Percentiles rank a stretch among this genome's conserved stretches.
Evolutionary conservation across 2,797 vertebrate species (phyloP).

Genomic region (Leuciscus waleckii): DNA sequence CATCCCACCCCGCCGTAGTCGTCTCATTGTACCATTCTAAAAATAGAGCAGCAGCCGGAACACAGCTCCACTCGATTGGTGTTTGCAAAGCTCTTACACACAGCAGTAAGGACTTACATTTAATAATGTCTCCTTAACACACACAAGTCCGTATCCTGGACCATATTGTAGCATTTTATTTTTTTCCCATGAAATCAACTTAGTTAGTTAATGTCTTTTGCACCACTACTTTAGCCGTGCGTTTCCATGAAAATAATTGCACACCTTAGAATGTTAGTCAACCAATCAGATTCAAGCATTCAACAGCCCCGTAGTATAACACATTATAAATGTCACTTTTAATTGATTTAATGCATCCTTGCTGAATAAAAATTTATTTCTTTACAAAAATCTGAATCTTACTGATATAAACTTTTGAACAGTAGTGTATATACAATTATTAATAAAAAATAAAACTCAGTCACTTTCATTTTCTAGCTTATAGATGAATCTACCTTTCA

Average conservation of each 20-base stretch:
- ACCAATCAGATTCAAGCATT: neutral
- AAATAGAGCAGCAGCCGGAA: slow-evolving; percentile 61
- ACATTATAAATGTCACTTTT: too few relatives aligned
- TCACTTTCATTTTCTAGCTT: neutral
- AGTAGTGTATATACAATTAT: neutral
- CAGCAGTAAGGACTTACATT: slow-evolving; percentile 24
- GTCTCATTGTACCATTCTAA: slow-evolving; percentile 55
- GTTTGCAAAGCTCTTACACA: slow-evolving; percentile 43
- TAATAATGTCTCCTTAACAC: slow-evolving; percentile 8
- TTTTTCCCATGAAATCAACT: neutral
- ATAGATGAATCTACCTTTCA: neutral
- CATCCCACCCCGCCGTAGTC: slow-evolving; percentile 46
- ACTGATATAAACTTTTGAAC: neutral
- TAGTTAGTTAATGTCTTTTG: neutral
- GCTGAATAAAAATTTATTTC: too few relatives aligned
- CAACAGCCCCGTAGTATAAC: too few relatives aligned
- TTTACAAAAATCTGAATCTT: too few relatives aligned
- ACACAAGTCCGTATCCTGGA: neutral
- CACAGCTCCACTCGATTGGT: slow-evolving; percentile 24
- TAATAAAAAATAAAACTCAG: neutral
- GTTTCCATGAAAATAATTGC: too few relatives aligned
- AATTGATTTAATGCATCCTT: too few relatives aligned
- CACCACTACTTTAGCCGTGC: neutral
- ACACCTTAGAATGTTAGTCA: too few relatives aligned
- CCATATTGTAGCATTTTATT: neutral